A percentile compares a stretch with the other conserved stretches of the same genome.
Conservation (phyloP, 2,113 vertebrate species). For the Saccopteryx leptura region DNA sequence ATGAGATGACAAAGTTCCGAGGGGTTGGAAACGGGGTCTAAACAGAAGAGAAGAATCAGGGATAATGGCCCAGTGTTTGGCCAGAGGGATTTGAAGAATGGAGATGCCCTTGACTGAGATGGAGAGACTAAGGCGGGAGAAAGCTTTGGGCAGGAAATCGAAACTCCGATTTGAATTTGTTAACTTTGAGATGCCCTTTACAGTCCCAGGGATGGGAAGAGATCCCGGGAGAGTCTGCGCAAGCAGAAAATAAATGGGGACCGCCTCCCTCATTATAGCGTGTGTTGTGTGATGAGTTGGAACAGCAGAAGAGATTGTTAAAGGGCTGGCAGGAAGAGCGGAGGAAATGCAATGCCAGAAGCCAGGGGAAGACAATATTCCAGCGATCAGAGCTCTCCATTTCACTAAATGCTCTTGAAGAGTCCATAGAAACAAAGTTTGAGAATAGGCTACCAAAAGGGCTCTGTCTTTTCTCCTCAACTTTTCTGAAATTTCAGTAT, state of each 20-base stretch:
- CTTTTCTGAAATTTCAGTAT: neutral
- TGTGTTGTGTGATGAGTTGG: neutral
- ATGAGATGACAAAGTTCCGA: neutral
- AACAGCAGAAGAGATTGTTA: neutral
- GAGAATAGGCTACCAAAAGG: neutral
- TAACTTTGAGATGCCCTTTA: neutral
- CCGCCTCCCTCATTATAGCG: neutral
- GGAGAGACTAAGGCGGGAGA: neutral
- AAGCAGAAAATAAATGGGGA: no score
- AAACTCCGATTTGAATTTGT: neutral
- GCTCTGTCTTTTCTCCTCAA: neutral
- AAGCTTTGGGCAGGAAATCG: neutral
- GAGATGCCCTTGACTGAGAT: neutral
- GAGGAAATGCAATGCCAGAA: neutral
- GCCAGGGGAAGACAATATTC: neutral
- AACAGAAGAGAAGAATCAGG: neutral
- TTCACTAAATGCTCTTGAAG: neutral
- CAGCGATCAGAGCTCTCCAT: neutral
- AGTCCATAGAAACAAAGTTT: neutral
- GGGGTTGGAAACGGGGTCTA: neutral
- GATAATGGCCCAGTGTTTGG: neutral
- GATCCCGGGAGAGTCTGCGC: fast-evolving
- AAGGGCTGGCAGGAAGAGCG: neutral
- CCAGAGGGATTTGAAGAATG: neutral
- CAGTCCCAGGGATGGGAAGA: neutral